Base-by-base conservation (phyloP, 2,888 invertebrate species). In the Amiota communis region DNA sequence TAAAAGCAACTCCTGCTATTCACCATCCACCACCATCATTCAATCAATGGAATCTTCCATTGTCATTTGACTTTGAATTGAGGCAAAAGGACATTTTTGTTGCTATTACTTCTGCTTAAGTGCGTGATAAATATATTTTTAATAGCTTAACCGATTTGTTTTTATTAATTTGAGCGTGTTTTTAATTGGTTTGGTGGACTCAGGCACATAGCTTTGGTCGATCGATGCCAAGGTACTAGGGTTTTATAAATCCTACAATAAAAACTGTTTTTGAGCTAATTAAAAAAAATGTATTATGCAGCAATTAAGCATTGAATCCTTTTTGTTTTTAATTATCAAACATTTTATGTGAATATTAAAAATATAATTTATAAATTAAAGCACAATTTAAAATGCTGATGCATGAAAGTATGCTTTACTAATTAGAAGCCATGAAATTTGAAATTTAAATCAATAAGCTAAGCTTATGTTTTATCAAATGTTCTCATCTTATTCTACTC, bases 381-480 rank as follows among this genome's bases (percentile, higher is more conserved):
- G 49, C 11, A 47, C 6, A 17, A 48, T 65, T 65, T 11, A 65
- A 48, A 65, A n/a, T 8, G 17, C 10, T 20, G 36, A 63, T 63
- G 11, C 13, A 13, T 63, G 63, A 46, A 48, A 48, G 17, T 49
- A 17, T n/a, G 65, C 20, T 17, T 11, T 12, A 17, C 65, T 65
- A 65, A 65, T 65, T 65, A 65, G 65, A 48, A 59, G 59, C 9
- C 12, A 53, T 49, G 49, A 9, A 15, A 17, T 49, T 9, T 1
- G 17, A 49, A 48, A 46, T 48, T 65, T 12, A 47, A 65, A 65
- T 12, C 65, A 48, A 46, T 46, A n/a, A 17, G n/a, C 48, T 79
- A 80, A 80, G 80, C 79, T 36, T 36, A 36, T 79, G 76, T 79
- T 80, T 80, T 80, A 80, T 80, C 80, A 76, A 80, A 80, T 80